Percentiles rank a stretch among this genome's conserved stretches.
phyloP scores from a whole-genome alignment of 2,888 invertebrate species.

The Chloroclystis v-ata region DNA sequence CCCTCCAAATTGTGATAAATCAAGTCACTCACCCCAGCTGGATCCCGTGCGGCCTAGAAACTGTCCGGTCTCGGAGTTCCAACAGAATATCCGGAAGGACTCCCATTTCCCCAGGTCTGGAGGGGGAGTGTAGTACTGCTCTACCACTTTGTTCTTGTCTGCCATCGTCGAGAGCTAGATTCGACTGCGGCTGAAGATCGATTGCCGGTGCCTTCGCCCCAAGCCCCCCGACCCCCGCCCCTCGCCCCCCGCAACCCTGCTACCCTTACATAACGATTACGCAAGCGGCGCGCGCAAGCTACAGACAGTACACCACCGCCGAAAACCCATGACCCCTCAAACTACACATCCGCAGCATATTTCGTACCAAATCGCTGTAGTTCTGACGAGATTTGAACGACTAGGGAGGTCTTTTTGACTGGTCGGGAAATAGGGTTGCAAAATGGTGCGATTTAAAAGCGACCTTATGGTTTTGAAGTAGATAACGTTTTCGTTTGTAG shows the following conservation, averaged over 20 bases:
- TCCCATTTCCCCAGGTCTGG: slow-evolving; percentile 91
- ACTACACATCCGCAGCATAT: slow-evolving; percentile 5
- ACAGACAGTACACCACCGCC: slow-evolving; percentile 40
- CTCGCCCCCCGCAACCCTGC: slow-evolving; percentile 50
- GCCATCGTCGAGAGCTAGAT: slow-evolving; percentile 79
- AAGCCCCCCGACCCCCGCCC: slow-evolving; percentile 36
- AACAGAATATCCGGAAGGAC: slow-evolving; percentile 89
- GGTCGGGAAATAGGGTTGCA: slow-evolving; percentile 36
- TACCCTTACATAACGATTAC: slow-evolving; percentile 73
- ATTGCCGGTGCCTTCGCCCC: slow-evolving; percentile 64
- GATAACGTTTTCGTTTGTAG: slow-evolving; percentile 21
- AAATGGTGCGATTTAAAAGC: slow-evolving; percentile 22
- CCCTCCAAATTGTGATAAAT: slow-evolving; percentile 57
- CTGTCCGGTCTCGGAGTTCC: slow-evolving; percentile 94
- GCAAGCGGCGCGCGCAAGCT: slow-evolving; percentile 68
- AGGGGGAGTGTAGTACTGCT: slow-evolving; percentile 88
- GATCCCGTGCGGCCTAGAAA: slow-evolving; percentile 93
- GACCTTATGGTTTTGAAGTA: slow-evolving; percentile 13
- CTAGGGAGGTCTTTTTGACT: slow-evolving; percentile 34
- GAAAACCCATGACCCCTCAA: slow-evolving; percentile 31
- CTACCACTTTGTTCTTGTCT: slow-evolving; percentile 84
- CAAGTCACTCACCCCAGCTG: slow-evolving; percentile 92
- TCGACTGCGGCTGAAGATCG: slow-evolving; percentile 71
- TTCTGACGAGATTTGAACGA: slow-evolving; percentile 24
- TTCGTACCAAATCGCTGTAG: background rate